Conservation (phyloP, 2,797 vertebrate genomes). For the Hippopotamyrus pictus region DNA sequence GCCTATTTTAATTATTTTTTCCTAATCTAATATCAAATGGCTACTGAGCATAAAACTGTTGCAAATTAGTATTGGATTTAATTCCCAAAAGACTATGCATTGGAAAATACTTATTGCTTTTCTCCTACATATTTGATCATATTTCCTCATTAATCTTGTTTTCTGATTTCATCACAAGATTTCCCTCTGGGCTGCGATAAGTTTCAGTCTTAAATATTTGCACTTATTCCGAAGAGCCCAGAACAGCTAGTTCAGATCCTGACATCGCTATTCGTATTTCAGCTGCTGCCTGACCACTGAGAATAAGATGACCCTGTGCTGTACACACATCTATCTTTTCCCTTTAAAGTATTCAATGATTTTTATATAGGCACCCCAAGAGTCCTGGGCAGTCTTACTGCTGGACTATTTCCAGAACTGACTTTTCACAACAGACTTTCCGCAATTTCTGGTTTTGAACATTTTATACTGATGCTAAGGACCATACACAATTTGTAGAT, state of each 20-base stretch:
- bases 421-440: background rate
- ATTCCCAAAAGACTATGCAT: conserved; percentile 8
- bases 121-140: background rate
- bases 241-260: background rate
- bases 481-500: background rate
- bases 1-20: background rate
- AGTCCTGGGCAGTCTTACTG: background rate
- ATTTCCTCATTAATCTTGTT: conserved; percentile 20
- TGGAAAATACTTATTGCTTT: background rate
- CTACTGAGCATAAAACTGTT: background rate
- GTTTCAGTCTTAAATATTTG: background rate
- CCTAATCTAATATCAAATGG: background rate
- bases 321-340: background rate
- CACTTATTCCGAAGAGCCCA: background rate
- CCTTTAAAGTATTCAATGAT: background rate
- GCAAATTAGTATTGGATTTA: background rate
- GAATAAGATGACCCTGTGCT: background rate
- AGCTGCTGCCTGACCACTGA: background rate
- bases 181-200: background rate
- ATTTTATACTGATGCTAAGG: background rate
- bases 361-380: background rate
- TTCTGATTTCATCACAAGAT: background rate
- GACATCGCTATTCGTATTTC: background rate
- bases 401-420: background rate
- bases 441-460: background rate